These are phyloP conservation scores for Ophioninae sp. DNA, from an alignment of 2,888 invertebrate genomes.

Conservation along the genomic window DNA sequence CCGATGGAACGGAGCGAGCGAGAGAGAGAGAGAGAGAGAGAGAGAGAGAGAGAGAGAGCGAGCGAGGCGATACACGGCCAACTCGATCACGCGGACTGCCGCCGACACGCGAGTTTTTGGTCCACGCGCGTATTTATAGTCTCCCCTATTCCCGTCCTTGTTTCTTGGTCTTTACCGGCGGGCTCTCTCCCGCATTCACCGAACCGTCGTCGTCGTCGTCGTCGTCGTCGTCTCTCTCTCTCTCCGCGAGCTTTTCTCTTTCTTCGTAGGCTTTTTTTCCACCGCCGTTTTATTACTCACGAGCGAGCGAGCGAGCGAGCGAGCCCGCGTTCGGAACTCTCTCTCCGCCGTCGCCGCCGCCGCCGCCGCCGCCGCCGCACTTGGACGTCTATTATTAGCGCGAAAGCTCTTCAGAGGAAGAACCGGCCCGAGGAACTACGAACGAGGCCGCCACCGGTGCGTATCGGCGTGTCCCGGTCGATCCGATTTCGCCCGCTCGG, in stretches of 20 bases:
- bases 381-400: constrained; percentile 72
- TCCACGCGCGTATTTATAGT: constrained; percentile 57
- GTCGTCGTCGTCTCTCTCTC: constrained; percentile 26
- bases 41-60: constrained; percentile 9
- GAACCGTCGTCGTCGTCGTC: constrained; percentile 15
- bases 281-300: constrained; percentile 49
- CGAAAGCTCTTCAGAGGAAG: constrained; percentile 64
- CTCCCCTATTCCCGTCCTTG: constrained; percentile 40
- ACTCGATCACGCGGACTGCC: constrained; percentile 39
- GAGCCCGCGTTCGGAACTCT: constrained; percentile 66
- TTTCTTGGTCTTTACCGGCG: constrained; percentile 34
- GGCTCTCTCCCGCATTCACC: constrained; percentile 11
- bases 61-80: constrained; percentile 26
- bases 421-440: constrained; percentile 21
- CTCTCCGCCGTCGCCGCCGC: constrained; percentile 26
- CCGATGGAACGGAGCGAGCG: not conserved
- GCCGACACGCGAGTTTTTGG: constrained; percentile 55
- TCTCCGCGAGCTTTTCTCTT: constrained; percentile 22
- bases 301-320: constrained; percentile 68
- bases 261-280: not conserved
- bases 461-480: no score
- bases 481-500: no score
- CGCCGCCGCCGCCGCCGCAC: no score
- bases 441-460: not conserved
- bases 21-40: constrained; percentile 3